A percentile compares a stretch with the other conserved stretches of the same genome.
These are phyloP conservation scores for Zonitis immaculata DNA, from an alignment of 2,888 invertebrate genomes.

Conservation along the genomic window DNA sequence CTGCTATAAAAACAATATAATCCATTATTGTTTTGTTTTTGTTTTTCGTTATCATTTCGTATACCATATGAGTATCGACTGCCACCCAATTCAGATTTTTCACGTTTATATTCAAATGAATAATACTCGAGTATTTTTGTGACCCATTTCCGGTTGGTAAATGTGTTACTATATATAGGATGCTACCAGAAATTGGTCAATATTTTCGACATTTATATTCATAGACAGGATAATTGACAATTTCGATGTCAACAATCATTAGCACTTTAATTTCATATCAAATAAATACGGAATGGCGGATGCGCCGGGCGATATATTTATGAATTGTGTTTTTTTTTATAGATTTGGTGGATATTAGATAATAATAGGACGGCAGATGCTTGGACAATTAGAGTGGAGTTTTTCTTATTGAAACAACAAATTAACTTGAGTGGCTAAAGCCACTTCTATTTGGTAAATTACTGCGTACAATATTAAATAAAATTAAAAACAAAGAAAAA, in stretches of 20 bases:
- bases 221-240: neutral
- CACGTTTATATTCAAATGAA: slow-evolving; percentile 4
- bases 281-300: neutral
- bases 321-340: neutral
- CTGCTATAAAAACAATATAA: neutral
- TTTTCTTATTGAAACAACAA: slow-evolving; percentile 6
- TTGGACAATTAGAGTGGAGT: slow-evolving; percentile 1
- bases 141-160: slow-evolving; percentile 2
- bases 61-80: slow-evolving; percentile 6
- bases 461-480: neutral
- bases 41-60: neutral
- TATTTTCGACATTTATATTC: neutral
- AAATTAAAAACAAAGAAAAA: neutral
- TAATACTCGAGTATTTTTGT: neutral
- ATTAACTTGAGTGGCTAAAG: slow-evolving; percentile 3
- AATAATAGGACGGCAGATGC: neutral
- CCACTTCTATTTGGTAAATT: slow-evolving; percentile 1
- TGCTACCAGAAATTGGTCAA: neutral
- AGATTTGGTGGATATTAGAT: neutral
- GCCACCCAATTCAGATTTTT: slow-evolving; percentile 3
- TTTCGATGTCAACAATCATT: neutral
- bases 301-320: neutral
- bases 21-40: neutral
- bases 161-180: neutral
- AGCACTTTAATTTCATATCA: no score